Conservation (phyloP, 2,888 invertebrate genomes). For the Apodemia hepburni region DNA sequence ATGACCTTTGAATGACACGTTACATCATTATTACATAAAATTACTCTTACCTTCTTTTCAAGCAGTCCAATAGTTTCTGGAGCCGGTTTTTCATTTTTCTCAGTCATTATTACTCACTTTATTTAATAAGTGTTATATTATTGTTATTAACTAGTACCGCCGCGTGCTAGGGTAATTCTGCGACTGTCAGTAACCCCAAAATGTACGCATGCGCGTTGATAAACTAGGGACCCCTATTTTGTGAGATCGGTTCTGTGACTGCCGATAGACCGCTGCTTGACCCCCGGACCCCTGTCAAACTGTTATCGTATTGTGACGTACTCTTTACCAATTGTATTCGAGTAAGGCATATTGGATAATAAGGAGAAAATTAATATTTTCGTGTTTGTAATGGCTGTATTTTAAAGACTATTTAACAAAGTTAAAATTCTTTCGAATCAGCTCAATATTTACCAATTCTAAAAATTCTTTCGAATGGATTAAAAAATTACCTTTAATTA, state of each 20-base stretch:
- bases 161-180: conserved; percentile 23
- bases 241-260: conserved; percentile 13
- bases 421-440: too few relatives aligned
- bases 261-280: not conserved
- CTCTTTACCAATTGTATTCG: conserved; percentile 2
- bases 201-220: conserved; percentile 29
- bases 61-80: conserved; percentile 61
- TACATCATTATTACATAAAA: conserved; percentile 33
- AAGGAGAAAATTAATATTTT: too few relatives aligned
- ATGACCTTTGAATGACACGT: conserved; percentile 61
- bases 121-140: not conserved
- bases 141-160: conserved; percentile 19
- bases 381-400: too few relatives aligned
- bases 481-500: too few relatives aligned
- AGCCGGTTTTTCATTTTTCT: conserved; percentile 42
- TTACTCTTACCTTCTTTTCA: conserved; percentile 59
- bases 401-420: too few relatives aligned
- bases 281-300: conserved; percentile 4
- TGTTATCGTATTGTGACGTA: conserved; percentile 2
- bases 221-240: conserved; percentile 14
- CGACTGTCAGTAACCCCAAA: conserved; percentile 28
- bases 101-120: conserved; percentile 43
- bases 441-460: too few relatives aligned
- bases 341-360: too few relatives aligned
- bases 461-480: too few relatives aligned